Conservation (phyloP, 2,113 vertebrate species). For the Antigone vipio region DNA sequence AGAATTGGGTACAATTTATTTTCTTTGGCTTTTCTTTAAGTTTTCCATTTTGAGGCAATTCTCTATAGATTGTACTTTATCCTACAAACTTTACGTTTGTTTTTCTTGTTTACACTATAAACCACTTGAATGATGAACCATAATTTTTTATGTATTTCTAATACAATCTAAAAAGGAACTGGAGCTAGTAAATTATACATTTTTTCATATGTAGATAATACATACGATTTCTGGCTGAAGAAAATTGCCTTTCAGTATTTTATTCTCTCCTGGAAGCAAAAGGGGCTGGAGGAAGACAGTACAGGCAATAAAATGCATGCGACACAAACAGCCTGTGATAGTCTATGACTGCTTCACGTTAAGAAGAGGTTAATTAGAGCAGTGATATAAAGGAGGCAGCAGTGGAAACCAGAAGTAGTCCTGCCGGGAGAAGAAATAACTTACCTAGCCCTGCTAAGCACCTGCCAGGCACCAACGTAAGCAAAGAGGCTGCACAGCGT, state of each 20-base stretch:
- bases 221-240: neutral
- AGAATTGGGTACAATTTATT: neutral
- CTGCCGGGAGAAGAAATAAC: neutral
- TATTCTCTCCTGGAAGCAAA: neutral
- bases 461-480: neutral
- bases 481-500: neutral
- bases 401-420: neutral
- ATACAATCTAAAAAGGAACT: neutral
- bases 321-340: neutral
- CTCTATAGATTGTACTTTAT: neutral
- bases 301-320: neutral
- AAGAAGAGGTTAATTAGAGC: slow-evolving; percentile 3
- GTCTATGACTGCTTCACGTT: neutral
- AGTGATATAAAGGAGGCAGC: neutral
- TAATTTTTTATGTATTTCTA: neutral
- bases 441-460: neutral
- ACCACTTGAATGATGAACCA: neutral
- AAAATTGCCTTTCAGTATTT: neutral
- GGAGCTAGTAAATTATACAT: neutral
- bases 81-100: neutral
- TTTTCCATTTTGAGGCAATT: neutral
- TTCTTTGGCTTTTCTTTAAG: neutral
- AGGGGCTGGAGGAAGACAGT: neutral
- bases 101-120: neutral
- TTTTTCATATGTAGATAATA: neutral